Evolutionary conservation across 2,797 vertebrate genomes (phyloP), one percentile per base, ranked within the genome.

Genomic region (Melopsittacus undulatus): DNA sequence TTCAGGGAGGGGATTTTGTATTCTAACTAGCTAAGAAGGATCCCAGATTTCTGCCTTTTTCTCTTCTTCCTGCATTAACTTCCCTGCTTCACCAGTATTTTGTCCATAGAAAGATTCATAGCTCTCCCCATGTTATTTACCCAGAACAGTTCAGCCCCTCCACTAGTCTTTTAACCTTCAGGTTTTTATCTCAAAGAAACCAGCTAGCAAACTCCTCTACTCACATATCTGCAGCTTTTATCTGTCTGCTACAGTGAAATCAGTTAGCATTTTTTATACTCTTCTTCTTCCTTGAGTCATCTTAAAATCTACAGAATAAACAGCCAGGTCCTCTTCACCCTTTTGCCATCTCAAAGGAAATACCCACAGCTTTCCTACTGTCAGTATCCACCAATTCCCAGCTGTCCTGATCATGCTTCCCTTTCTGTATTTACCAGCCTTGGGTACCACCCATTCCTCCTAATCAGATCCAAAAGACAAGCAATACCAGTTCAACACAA

Each of bases 131-230:
- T 32, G 17, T 11, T 77, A 51, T 85, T 89, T 70, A 74, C 42
- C 30, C 49, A n/a, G 43, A 83, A 54, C 45, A 89, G 72, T 29
- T 87, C 67, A 69, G 45, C 13, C 29, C 13, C 48, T 83, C 8
- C 51, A 59, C 29, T 48, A 57, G 48, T 80, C 68, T 92, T 78
- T 78, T 34, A 92, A 32, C 45, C 34, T 66, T 61, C 30, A 51
- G 22, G 29, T 27, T 78, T 91, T 92, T 92, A 88, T 90, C 91
- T 90, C 85, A 90, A 91, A 92, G 54, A 90, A 75, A 66, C 13
- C 80, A 90, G 90, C 34, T 46, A 91, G 66, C 23, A 59, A 91
- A 81, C 34, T 88, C 49, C 15, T 75, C 36, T 73, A 29, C 66
- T 75, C 46, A 66, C 11, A 9, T 64, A 86, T 78, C 89, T 83